Evolutionary conservation across 1,140 invertebrate species (phyloP).

Genomic region (Leucophenga varia): DNA sequence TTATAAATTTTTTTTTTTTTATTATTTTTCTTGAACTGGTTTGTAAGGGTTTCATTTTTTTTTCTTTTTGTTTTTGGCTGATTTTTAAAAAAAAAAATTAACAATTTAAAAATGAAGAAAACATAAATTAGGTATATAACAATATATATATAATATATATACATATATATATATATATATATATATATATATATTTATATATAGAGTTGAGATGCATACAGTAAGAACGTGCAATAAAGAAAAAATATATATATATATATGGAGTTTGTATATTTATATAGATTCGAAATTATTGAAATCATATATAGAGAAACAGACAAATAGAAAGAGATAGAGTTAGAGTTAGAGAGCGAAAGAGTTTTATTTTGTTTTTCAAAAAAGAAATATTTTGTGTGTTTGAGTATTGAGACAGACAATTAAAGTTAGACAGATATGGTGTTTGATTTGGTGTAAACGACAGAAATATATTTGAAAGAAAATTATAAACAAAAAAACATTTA

Average conservation of each 20-base stretch:
- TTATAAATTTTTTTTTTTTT: constrained; percentile 15
- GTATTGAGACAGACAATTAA: too few relatives aligned
- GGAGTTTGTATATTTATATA: constrained; percentile 42
- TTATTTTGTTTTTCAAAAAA: too few relatives aligned
- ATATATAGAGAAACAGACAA: constrained; percentile 28
- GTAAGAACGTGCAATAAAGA: constrained; percentile 49
- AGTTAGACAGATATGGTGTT: too few relatives aligned
- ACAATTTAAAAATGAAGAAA: constrained; percentile 17
- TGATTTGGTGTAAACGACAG: too few relatives aligned
- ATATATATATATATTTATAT: constrained; percentile 45
- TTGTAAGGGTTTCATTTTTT: too few relatives aligned
- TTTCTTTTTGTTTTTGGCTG: constrained; percentile 22
- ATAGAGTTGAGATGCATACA: constrained; percentile 53
- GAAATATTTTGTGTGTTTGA: too few relatives aligned
- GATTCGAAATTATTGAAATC: constrained; percentile 23
- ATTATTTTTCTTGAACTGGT: constrained; percentile 13
- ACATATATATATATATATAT: constrained; percentile 39
- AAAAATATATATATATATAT: constrained; percentile 38
- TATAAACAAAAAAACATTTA: too few relatives aligned
- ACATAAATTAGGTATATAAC: constrained; percentile 39
- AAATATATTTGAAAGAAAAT: too few relatives aligned
- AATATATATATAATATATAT: constrained; percentile 54
- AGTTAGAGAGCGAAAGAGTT: constrained; percentile 22
- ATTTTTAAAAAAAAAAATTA: constrained; percentile 39
- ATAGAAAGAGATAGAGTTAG: constrained; percentile 18